Evolutionary conservation across 2,113 vertebrate species (phyloP).

Genomic region (Eurystomus gularis): DNA sequence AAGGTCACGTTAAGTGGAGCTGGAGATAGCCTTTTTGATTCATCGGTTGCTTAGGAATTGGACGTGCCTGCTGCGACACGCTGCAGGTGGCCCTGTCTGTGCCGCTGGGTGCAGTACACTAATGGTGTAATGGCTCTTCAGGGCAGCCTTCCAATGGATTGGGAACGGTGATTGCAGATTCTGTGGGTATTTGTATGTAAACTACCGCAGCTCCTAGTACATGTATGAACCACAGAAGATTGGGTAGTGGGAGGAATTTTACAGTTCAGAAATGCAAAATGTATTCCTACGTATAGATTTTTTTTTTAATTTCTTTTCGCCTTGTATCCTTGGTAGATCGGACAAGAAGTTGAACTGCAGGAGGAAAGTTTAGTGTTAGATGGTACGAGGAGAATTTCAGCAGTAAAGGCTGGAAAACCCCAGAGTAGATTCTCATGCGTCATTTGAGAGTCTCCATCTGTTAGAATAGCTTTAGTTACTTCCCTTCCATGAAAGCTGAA

Average conservation of each 20-base stretch:
- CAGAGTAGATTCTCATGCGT: neutral
- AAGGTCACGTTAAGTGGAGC: neutral
- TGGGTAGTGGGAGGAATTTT: neutral
- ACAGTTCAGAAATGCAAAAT: neutral
- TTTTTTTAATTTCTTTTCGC: too few species aligned
- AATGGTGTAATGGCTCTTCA: neutral
- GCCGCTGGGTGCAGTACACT: neutral
- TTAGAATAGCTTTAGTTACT: neutral
- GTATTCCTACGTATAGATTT: neutral
- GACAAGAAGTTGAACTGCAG: neutral
- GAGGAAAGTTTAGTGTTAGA: neutral
- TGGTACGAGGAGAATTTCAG: neutral
- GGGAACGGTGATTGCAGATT: neutral
- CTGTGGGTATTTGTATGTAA: neutral
- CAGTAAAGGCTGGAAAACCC: neutral
- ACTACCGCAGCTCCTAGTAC: neutral
- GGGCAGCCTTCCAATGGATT: neutral
- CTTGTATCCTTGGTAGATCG: too few species aligned
- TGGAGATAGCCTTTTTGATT: neutral
- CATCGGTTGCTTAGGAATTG: accelerated
- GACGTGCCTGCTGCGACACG: neutral
- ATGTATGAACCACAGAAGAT: neutral
- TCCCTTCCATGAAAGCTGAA: neutral
- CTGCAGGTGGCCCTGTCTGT: neutral
- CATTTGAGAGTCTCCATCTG: neutral